Conservation (phyloP, 2,113 vertebrate genomes). For the Neofelis nebulosa region DNA sequence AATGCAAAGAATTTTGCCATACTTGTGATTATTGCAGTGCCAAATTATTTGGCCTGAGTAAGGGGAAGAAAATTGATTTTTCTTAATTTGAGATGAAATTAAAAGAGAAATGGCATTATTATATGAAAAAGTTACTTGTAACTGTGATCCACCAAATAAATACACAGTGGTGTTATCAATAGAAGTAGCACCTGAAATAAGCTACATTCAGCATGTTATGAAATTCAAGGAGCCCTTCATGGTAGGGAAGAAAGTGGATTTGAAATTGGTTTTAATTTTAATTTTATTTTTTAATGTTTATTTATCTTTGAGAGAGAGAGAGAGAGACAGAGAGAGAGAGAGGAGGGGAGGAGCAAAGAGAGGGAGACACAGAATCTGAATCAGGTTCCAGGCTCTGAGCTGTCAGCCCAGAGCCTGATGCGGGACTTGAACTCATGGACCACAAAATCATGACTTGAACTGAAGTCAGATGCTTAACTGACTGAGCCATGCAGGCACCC, state of each 20-base stretch:
- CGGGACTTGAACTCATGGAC: too few species aligned
- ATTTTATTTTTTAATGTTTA: too few species aligned
- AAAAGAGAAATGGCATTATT: background rate
- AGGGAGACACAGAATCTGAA: too few species aligned
- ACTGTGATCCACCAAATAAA: background rate
- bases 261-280: background rate
- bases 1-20: slow-evolving; percentile 13
- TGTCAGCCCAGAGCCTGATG: too few species aligned
- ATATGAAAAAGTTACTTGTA: slow-evolving; percentile 4
- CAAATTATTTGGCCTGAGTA: slow-evolving; percentile 32
- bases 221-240: background rate
- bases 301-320: too few species aligned
- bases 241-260: background rate
- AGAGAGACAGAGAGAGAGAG: too few species aligned
- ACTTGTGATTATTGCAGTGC: slow-evolving; percentile 3
- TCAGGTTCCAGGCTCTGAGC: too few species aligned
- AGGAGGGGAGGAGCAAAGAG: too few species aligned
- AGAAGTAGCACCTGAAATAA: background rate
- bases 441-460: too few species aligned
- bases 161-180: background rate
- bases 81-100: slow-evolving; percentile 40
- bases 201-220: background rate
- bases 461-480: too few species aligned
- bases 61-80: slow-evolving; percentile 9
- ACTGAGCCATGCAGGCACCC: too few species aligned